phyloP scores from a whole-genome alignment of 2,113 vertebrate genomes.

The Pelobates fuscus region DNA sequence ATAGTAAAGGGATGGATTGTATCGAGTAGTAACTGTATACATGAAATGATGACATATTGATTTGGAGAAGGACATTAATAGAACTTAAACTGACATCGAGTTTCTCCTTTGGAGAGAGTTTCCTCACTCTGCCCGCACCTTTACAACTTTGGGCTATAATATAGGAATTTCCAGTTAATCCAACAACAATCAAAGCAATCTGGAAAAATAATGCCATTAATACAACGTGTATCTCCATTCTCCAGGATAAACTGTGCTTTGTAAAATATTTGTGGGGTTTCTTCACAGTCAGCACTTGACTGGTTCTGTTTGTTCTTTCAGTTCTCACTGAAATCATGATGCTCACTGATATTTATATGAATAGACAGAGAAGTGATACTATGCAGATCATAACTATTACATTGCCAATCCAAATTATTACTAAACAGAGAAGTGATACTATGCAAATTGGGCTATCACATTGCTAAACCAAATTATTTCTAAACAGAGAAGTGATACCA shows the following conservation, averaged over 20 bases:
- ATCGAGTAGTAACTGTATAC: neutral
- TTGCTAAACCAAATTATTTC: no score
- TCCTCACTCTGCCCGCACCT: neutral
- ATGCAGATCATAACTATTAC: no score
- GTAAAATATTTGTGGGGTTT: neutral
- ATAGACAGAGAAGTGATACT: no score
- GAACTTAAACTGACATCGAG: neutral
- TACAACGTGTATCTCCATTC: neutral
- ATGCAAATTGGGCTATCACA: no score
- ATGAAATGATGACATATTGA: neutral
- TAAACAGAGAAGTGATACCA: no score
- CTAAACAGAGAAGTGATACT: no score
- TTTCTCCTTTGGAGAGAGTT: neutral
- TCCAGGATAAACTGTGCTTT: neutral
- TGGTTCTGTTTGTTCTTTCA: no score
- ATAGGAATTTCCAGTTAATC: neutral
- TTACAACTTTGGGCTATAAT: neutral
- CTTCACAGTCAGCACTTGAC: no score
- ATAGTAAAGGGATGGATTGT: neutral
- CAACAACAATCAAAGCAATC: neutral
- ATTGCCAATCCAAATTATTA: no score
- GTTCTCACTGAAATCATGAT: no score
- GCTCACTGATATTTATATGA: no score
- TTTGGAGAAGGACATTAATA: conserved; percentile 5
- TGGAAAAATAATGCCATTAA: neutral